Percentiles rank a stretch among this genome's conserved stretches.
phyloP scores from a whole-genome alignment of 2,888 invertebrate genomes.

The Netelia inedita region DNA sequence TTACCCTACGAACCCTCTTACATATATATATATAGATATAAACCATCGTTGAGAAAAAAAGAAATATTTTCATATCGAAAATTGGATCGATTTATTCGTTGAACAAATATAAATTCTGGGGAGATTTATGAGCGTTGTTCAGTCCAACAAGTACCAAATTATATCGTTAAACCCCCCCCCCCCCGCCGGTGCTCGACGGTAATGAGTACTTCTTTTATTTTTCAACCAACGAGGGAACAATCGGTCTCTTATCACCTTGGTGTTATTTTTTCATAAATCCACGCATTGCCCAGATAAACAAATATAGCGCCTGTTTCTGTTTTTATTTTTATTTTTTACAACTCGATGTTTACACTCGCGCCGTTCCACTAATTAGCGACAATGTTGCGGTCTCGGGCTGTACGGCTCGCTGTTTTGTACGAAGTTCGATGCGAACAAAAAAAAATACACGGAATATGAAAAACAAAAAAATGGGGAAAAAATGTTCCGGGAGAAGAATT shows the following conservation, averaged over 20 bases:
- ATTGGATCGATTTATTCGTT: not conserved
- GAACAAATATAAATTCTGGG: not conserved
- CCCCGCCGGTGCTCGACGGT: not conserved
- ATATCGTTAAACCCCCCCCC: no score
- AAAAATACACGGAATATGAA: not conserved
- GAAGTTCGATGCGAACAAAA: not conserved
- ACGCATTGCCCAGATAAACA: no score
- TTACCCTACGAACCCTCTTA: not conserved
- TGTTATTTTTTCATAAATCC: not conserved
- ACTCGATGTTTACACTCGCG: not conserved
- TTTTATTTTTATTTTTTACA: not conserved
- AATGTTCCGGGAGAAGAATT: conserved; percentile 9
- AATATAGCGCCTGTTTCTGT: not conserved
- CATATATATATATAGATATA: not conserved
- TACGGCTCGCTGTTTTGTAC: not conserved
- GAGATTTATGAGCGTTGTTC: no score
- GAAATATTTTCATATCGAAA: conserved; percentile 25
- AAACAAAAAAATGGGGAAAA: conserved; percentile 11
- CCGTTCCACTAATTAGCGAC: conserved; percentile 5
- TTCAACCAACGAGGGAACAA: not conserved
- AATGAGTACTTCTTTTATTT: not conserved
- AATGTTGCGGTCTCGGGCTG: not conserved
- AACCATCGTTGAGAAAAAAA: conserved; percentile 12
- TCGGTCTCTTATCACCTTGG: not conserved
- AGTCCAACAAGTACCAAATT: no score